Evolutionary conservation across 2,888 invertebrate genomes (phyloP), one percentile per base, ranked within the genome.

Genomic region (Luperina testacea): DNA sequence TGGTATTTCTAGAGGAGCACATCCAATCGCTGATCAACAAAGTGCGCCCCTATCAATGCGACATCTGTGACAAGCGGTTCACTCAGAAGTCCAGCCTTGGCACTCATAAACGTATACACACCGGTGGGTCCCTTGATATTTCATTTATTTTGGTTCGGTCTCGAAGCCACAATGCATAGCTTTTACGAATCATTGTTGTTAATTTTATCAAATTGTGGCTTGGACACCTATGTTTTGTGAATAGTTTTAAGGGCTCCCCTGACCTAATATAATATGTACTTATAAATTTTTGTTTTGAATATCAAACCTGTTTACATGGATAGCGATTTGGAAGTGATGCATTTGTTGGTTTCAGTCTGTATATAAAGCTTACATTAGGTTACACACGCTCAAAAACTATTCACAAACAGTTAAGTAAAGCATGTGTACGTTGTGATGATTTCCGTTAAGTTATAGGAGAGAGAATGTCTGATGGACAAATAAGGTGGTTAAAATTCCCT

Each of bases 21-120:
- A 97, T 97, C 96, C 97, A 97, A 96, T 97, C 97, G 97, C 97
- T 97, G 97, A 97, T 97, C 97, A 97, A 97, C 97, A 97, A 97
- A 97, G 97, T 97, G 96, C 97, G 97, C 93, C 97, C 97, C 92
- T 97, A 97, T 96, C 97, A 98, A 94, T 98, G 98, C 95, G 98
- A 98, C 95, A 97, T 98, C 93, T 98, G 98, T 95, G 97, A 98
- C 94, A 98, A 98, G 97, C 97, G 98, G 94, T 98, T 98, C 96
- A 98, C 98, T 89, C 98, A 98, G 97, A 98, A 98, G 96, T 98
- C 98, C 94, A 98, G 98, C 96, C 97, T 98, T 91, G 98, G 98
- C 96, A 98, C 98, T 92, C 98, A 98, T 97, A 98, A 98, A 95
- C 97, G 98, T 93, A 98, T 98, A 91, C 98, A 98, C 95, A 98